Percentiles rank a stretch among this genome's conserved stretches.
These are phyloP conservation scores for Athetis lepigone DNA, from an alignment of 2,888 invertebrate genomes.

Conservation along the genomic window DNA sequence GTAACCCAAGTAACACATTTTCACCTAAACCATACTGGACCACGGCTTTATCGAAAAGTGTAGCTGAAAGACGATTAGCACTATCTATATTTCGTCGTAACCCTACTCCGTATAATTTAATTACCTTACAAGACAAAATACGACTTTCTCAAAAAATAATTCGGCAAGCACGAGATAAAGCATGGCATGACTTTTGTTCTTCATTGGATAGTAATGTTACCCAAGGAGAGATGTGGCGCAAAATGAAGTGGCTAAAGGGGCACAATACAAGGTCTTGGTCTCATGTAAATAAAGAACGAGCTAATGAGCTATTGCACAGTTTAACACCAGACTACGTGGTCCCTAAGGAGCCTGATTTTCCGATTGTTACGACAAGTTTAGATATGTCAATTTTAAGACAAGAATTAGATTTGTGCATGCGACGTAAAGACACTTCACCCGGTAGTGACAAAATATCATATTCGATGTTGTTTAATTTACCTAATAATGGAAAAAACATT, in stretches of 20 bases:
- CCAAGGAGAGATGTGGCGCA: background rate
- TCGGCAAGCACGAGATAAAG: background rate
- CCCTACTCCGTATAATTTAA: conserved; percentile 9
- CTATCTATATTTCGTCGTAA: conserved; percentile 3
- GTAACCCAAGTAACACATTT: background rate
- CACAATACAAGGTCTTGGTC: too few species aligned
- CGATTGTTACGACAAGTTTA: too few species aligned
- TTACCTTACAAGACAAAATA: background rate
- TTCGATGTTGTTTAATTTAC: too few species aligned
- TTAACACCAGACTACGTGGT: conserved; percentile 1
- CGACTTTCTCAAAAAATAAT: background rate
- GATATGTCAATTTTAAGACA: too few species aligned
- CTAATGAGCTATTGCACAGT: background rate
- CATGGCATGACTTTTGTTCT: background rate
- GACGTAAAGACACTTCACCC: too few species aligned
- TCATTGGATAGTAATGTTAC: background rate
- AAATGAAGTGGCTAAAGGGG: background rate
- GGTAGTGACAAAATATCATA: too few species aligned
- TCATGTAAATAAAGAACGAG: background rate
- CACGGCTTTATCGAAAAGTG: background rate
- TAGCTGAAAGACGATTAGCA: conserved; percentile 11
- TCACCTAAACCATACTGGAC: conserved; percentile 10
- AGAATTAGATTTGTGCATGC: too few species aligned
- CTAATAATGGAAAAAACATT: too few species aligned
- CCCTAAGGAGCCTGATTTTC: background rate